Evolutionary conservation across 2,113 vertebrate genomes (phyloP).

Genomic region (Chlorodrepanis virens): DNA sequence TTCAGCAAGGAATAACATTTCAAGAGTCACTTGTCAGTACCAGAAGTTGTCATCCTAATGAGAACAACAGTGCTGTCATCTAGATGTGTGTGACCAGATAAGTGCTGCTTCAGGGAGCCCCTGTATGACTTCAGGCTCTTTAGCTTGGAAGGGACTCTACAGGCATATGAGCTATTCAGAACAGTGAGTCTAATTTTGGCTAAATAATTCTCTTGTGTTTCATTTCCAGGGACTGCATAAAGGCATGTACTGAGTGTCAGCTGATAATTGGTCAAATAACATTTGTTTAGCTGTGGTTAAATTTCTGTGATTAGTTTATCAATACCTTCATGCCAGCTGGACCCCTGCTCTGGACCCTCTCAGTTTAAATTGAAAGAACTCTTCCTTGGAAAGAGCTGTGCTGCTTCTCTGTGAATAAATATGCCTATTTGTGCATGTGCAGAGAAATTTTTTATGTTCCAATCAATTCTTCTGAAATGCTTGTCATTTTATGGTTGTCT

Average conservation of each 20-base stretch:
- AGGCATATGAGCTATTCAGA: background rate
- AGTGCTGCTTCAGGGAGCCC: background rate
- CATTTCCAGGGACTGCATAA: background rate
- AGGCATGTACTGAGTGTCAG: background rate
- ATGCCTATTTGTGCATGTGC: background rate
- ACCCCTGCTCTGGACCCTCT: background rate
- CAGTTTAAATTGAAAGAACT: background rate
- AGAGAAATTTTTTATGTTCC: background rate
- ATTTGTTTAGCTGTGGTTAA: background rate
- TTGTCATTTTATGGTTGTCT: background rate
- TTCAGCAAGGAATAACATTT: background rate
- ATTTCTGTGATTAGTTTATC: background rate
- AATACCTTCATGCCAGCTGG: background rate
- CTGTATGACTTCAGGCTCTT: background rate
- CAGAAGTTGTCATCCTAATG: constrained; percentile 15
- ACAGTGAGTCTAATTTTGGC: background rate
- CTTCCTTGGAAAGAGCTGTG: background rate
- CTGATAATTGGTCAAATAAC: background rate
- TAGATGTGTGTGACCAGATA: constrained; percentile 8
- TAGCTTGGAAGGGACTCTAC: background rate
- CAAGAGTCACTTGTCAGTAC: constrained; percentile 20
- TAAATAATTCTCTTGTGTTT: constrained; percentile 16
- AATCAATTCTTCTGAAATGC: background rate
- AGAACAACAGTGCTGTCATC: constrained; percentile 17
- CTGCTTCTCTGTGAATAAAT: background rate